A percentile compares a stretch with the other conserved stretches of the same genome.
phyloP scores from a whole-genome alignment of 2,797 vertebrate species.

The Pangasius krempfi region DNA sequence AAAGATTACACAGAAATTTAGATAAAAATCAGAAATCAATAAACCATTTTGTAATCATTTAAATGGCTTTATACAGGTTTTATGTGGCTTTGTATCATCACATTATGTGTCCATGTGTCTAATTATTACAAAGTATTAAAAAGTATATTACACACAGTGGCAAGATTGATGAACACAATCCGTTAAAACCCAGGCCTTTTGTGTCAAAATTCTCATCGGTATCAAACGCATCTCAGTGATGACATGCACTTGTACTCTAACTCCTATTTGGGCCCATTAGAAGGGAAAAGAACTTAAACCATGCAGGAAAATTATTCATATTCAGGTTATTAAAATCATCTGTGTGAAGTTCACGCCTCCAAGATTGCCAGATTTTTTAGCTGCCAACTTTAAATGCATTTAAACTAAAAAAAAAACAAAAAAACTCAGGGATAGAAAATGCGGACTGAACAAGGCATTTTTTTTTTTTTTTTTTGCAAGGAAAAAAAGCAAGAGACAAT shows the following conservation, averaged over 20 bases:
- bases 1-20: conserved; percentile 30
- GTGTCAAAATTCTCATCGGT: background rate
- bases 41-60: conserved; percentile 54
- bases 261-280: background rate
- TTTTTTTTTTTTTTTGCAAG: too few species aligned
- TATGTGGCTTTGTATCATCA: background rate
- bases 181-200: background rate
- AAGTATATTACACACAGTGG: background rate
- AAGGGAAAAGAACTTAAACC: background rate
- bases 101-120: background rate
- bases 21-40: conserved; percentile 49
- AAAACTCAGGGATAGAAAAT: background rate
- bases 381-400: background rate
- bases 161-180: too few species aligned
- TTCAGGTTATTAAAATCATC: background rate
- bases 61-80: background rate
- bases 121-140: too few species aligned
- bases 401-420: background rate
- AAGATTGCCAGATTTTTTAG: background rate
- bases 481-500: background rate
- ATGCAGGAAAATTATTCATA: background rate
- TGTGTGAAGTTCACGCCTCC: background rate
- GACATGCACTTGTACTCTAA: background rate
- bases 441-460: background rate
- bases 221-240: background rate